Evolutionary conservation across 1,140 invertebrate genomes (phyloP), one percentile per base, ranked within the genome.

Genomic region (Physella acuta): DNA sequence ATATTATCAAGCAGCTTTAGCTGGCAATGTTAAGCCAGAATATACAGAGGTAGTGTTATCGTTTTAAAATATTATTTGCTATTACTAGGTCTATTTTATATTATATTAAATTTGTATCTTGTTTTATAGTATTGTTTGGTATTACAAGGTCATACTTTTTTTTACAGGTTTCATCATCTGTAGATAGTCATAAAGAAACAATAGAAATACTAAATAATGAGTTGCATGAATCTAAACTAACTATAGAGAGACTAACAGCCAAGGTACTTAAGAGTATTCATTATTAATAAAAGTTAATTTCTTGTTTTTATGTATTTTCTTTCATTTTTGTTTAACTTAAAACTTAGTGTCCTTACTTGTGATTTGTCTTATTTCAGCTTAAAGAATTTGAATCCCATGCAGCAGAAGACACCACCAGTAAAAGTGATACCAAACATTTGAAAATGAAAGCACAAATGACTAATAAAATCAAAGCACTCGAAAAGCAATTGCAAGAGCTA

Each of bases 361-460:
- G 11, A 14, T 49, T 49, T 14, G 31, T 59, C 31, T 36, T 60
- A 55, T 28, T 52, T 53, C 73, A 76, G 53, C 60, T 51, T 5
- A 65, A 72, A 2, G 71, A 75, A 30, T 16, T 71, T 34, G 75
- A 77, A 64, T 68, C 64, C 36, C 30, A 37, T 16, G 56, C 73
- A 53, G 68, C 71, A 49, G 62, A 51, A 28, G 51, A 64, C 30
- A 26, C 26, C 2, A 39, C 11, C n/a, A 39, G 64, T 16, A 73
- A 71, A 53, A 69, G 69, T 33, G 76, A 80, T n/a, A 70, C 79
- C 0, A 83, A 89, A 79, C 92, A 92, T 88, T 90, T 94, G 44
- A 94, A 94, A 86, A 86, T 93, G 31, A 94, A 94, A 82, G 91
- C 91, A 4, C 89, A 90, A 76, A 89, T 91, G 75, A 92, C 91